A percentile compares a stretch with the other conserved stretches of the same genome.
Conservation (phyloP, 1,140 invertebrate genomes). For the Formica exsecta region DNA sequence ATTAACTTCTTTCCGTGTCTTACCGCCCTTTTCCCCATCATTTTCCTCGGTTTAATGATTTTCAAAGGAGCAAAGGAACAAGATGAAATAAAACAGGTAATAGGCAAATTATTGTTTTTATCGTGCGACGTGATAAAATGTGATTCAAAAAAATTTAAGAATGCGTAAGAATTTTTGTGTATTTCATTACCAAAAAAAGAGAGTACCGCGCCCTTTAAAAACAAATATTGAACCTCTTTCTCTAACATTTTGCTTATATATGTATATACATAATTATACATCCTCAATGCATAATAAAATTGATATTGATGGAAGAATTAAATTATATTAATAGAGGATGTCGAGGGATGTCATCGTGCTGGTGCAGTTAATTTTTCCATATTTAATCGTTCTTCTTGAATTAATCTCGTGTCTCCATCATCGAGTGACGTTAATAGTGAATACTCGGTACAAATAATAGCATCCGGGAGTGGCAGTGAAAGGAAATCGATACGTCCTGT, state of each 20-base stretch:
- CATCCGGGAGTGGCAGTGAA: slow-evolving; percentile 55
- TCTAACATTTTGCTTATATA: background rate
- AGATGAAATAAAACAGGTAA: background rate
- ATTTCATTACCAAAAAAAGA: background rate
- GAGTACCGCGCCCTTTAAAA: background rate
- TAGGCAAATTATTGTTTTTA: slow-evolving; percentile 27
- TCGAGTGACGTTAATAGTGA: slow-evolving; percentile 41
- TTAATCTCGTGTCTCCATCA: slow-evolving; percentile 15
- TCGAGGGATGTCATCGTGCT: background rate
- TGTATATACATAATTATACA: background rate
- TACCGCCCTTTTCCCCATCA: slow-evolving; percentile 58
- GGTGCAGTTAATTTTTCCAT: slow-evolving; percentile 33
- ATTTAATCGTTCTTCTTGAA: slow-evolving; percentile 29
- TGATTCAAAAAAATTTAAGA: slow-evolving; percentile 5
- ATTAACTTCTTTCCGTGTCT: slow-evolving; percentile 46
- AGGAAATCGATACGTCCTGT: slow-evolving; percentile 39
- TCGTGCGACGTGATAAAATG: background rate
- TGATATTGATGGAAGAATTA: slow-evolving; percentile 8
- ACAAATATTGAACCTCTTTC: background rate
- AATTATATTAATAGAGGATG: background rate
- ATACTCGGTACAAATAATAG: slow-evolving; percentile 23
- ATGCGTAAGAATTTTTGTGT: slow-evolving; percentile 9
- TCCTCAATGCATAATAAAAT: slow-evolving; percentile 16
- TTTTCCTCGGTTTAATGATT: slow-evolving; percentile 57
- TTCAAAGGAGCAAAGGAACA: slow-evolving; percentile 13